These are phyloP conservation scores for Spermophilus dauricus DNA, from an alignment of 2,113 vertebrate species.

Conservation along the genomic window DNA sequence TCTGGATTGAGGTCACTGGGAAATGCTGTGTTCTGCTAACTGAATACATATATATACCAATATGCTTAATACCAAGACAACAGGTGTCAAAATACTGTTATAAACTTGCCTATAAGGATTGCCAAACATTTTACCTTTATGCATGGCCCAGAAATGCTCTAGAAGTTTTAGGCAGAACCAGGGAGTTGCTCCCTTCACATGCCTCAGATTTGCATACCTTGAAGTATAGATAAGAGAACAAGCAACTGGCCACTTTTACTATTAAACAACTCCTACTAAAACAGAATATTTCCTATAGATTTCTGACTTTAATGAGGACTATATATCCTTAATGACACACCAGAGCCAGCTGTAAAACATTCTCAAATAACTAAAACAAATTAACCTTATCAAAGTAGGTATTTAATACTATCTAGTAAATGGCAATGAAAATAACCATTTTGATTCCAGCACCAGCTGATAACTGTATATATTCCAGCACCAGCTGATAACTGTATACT, in stretches of 20 bases:
- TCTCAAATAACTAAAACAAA: neutral
- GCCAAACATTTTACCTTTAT: neutral
- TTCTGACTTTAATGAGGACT: neutral
- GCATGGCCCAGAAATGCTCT: neutral
- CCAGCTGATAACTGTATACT: neutral
- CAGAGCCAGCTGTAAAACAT: constrained; percentile 11
- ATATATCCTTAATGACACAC: neutral
- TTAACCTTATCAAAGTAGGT: neutral
- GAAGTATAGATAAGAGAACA: neutral
- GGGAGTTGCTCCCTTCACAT: neutral
- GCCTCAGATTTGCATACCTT: neutral
- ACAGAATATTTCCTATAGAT: neutral
- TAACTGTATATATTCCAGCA: neutral
- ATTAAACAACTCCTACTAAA: constrained; percentile 1
- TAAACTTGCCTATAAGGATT: neutral
- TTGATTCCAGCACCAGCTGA: neutral
- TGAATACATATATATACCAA: neutral
- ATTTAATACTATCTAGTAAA: neutral
- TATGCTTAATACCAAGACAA: neutral
- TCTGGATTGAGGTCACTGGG: neutral
- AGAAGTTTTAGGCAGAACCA: neutral
- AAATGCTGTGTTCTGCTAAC: neutral
- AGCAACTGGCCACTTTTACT: neutral
- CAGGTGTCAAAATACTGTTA: neutral
- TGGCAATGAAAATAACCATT: neutral